phyloP scores from a whole-genome alignment of 2,113 vertebrate species.

The Protobothrops mucrosquamatus region DNA sequence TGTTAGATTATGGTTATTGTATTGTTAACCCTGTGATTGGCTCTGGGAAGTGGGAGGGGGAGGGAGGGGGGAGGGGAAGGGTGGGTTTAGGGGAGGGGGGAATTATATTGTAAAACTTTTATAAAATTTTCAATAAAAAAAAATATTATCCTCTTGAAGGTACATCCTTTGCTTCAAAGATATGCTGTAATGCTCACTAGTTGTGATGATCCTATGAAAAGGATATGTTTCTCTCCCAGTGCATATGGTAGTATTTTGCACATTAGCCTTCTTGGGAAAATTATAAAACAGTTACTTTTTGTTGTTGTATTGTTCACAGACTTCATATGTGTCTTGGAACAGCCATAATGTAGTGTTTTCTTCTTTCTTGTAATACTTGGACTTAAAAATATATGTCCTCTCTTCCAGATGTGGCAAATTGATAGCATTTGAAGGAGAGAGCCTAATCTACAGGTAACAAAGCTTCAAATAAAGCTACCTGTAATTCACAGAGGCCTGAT shows the following conservation, averaged over 20 bases:
- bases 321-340: background rate
- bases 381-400: conserved; percentile 8
- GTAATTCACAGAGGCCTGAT: background rate
- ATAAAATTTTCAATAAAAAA: too few relatives aligned
- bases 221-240: background rate
- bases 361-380: conserved; percentile 4
- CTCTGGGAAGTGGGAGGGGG: too few relatives aligned
- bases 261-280: background rate
- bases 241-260: background rate
- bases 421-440: background rate
- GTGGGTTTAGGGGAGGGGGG: too few relatives aligned
- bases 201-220: background rate
- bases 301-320: conserved; percentile 18
- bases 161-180: background rate
- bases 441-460: background rate
- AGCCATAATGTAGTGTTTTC: conserved; percentile 19
- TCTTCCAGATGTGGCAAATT: background rate
- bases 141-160: background rate
- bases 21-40: too few relatives aligned
- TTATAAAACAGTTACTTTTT: background rate
- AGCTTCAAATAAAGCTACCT: conserved; percentile 7
- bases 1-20: too few relatives aligned
- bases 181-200: background rate
- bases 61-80: too few relatives aligned
- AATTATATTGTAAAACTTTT: too few relatives aligned